Percentiles rank a stretch among this genome's conserved stretches.
Evolutionary conservation across 2,797 vertebrate genomes (phyloP).

Genomic region (Alcedo quadribrachys): DNA sequence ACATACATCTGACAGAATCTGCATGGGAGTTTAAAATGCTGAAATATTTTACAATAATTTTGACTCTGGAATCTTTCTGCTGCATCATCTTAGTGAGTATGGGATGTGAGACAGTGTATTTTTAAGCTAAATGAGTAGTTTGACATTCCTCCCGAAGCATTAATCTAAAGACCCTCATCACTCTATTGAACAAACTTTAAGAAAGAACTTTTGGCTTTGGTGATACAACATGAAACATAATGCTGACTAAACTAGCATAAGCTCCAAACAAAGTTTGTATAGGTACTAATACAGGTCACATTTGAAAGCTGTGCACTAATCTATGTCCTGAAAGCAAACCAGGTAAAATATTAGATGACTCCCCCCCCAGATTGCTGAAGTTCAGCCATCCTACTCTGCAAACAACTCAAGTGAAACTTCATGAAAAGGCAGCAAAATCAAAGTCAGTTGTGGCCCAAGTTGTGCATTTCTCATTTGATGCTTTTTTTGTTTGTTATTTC

Average conservation of each 20-base stretch:
- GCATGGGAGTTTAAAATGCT: background rate
- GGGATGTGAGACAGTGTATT: background rate
- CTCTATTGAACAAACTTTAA: background rate
- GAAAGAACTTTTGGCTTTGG: background rate
- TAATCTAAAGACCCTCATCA: background rate
- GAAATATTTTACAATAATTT: background rate
- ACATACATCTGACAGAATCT: background rate
- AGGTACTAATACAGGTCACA: conserved; percentile 2
- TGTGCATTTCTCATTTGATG: conserved; percentile 4
- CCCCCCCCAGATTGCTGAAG: background rate
- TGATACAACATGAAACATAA: background rate
- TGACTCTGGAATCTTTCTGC: background rate
- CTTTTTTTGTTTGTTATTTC: conserved; percentile 24
- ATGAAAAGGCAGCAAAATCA: background rate
- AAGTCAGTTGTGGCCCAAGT: background rate
- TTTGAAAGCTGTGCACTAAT: conserved; percentile 12
- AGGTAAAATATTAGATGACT: background rate
- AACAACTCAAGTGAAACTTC: background rate
- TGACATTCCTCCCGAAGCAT: background rate
- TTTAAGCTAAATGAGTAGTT: background rate
- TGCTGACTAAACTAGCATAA: background rate
- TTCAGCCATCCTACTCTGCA: background rate
- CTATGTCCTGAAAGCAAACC: conserved; percentile 1
- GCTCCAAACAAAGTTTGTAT: background rate
- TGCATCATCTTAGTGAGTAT: background rate